Evolutionary conservation across 2,888 invertebrate genomes (phyloP), one percentile per base, ranked within the genome.

Genomic region (Nephrotoma flavescens): DNA sequence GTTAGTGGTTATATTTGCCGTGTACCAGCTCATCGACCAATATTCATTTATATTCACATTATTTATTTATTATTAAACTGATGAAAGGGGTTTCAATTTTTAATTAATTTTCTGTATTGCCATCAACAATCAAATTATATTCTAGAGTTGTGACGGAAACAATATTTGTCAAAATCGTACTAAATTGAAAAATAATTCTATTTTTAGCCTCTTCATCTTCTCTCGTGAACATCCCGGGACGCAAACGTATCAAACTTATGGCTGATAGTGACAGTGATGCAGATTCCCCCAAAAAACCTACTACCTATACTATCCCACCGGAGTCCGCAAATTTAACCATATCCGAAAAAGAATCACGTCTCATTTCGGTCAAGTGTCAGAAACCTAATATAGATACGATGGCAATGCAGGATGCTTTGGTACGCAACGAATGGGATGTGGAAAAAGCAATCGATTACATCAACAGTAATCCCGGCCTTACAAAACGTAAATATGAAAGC

Each of bases 371-470:
- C 0, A 91, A 91, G 88, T 89, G 15, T 15, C 31, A 91, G 86
- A 89, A 90, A 42, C 90, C 91, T 9, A 88, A 91, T 6, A 91
- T 90, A 87, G 91, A 91, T 88, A 90, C 91, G 47, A 91, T 91
- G 91, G 91, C 71, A 4, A 84, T 86, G 41, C 92, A 92, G 90
- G 92, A 92, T 88, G 89, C 91, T 0, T 88, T 92, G 86, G 90
- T 92, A 9, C 90, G 90, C 42, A 90, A 90, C 52, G 89, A 91
- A 84, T 92, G 92, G 92, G 90, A 92, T 88, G 91, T 92, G 0
- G 90, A 90, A 0, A 89, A 90, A 9, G 91, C 92, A 4, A 89
- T 91, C 5, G 88, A 88, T 0, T 90, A 90, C 88, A 88, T 92
- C 0, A 90, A 90, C 87, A 90, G 90, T 45, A 89, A 90, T 87